Evolutionary conservation across 2,113 vertebrate genomes (phyloP).

Genomic region (Archilochus colubris): DNA sequence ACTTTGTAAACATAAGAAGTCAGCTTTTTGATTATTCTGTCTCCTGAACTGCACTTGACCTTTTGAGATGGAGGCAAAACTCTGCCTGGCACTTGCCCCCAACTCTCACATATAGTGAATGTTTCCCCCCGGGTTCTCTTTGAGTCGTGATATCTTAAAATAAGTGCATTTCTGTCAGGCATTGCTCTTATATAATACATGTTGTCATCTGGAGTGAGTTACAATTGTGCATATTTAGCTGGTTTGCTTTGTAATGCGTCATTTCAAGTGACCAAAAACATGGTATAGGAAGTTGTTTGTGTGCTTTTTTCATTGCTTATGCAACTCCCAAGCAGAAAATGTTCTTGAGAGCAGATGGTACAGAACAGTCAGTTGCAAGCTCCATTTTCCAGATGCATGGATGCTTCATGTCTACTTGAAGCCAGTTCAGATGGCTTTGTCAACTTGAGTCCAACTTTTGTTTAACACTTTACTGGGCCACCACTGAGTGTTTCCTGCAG

Average conservation of each 20-base stretch:
- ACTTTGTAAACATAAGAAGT: neutral
- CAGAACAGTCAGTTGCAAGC: slow-evolving; percentile 72
- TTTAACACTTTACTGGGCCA: slow-evolving; percentile 45
- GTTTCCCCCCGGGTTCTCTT: slow-evolving; percentile 48
- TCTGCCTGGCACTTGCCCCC: slow-evolving; percentile 8
- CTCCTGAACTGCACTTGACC: neutral
- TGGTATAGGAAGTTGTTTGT: slow-evolving; percentile 74
- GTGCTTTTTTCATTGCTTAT: slow-evolving; percentile 73
- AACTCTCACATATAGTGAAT: neutral
- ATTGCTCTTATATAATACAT: slow-evolving; percentile 68
- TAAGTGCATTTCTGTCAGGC: slow-evolving; percentile 51
- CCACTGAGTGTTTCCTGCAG: neutral
- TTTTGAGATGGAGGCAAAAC: slow-evolving; percentile 4
- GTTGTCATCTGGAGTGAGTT: slow-evolving; percentile 73
- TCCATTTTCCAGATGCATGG: slow-evolving; percentile 78
- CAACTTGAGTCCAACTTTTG: slow-evolving; percentile 54
- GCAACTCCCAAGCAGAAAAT: slow-evolving; percentile 78
- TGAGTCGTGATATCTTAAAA: slow-evolving; percentile 54
- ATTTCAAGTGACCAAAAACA: slow-evolving; percentile 76
- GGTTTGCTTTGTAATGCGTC: slow-evolving; percentile 74
- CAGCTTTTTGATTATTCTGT: neutral
- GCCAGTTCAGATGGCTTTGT: slow-evolving; percentile 69
- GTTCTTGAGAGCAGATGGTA: slow-evolving; percentile 82
- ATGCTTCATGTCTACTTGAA: slow-evolving; percentile 74
- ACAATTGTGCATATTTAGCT: slow-evolving; percentile 68